Conservation (phyloP, 1,140 invertebrate species). For the Sarcophaga bullata region DNA sequence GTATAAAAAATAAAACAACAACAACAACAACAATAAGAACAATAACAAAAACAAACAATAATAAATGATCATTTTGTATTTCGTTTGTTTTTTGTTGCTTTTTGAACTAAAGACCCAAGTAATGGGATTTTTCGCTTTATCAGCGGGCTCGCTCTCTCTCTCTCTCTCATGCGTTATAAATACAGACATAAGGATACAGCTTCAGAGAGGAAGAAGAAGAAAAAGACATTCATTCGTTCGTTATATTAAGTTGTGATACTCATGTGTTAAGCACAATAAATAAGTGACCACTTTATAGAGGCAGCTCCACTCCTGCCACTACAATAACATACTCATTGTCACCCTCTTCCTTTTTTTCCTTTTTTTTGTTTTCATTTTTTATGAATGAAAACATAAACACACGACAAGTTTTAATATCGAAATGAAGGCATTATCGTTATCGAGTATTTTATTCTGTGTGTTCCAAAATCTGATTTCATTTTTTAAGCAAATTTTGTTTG, state of each 20-base stretch:
- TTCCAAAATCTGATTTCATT: slow-evolving; percentile 6
- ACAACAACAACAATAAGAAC: slow-evolving; percentile 28
- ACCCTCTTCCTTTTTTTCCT: background rate
- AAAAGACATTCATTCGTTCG: background rate
- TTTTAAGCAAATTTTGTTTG: slow-evolving; percentile 34
- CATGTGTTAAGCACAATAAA: slow-evolving; percentile 11
- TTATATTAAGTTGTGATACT: background rate
- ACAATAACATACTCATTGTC: background rate
- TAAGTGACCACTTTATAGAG: slow-evolving; percentile 37
- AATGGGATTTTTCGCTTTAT: slow-evolving; percentile 39
- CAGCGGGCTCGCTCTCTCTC: background rate
- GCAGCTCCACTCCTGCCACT: too few species aligned
- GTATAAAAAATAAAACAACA: background rate
- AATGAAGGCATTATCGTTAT: background rate
- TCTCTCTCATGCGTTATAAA: background rate
- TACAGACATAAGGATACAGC: too few species aligned
- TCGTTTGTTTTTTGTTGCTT: background rate
- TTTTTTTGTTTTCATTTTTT: too few species aligned
- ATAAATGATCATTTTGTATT: slow-evolving; percentile 33
- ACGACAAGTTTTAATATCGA: background rate
- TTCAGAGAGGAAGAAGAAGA: too few species aligned
- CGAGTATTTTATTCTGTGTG: background rate
- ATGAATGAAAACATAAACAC: too few species aligned
- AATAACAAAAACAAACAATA: background rate
- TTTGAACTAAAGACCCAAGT: background rate